Evolutionary conservation across 2,797 vertebrate genomes (phyloP).

Genomic region (Nasua narica): DNA sequence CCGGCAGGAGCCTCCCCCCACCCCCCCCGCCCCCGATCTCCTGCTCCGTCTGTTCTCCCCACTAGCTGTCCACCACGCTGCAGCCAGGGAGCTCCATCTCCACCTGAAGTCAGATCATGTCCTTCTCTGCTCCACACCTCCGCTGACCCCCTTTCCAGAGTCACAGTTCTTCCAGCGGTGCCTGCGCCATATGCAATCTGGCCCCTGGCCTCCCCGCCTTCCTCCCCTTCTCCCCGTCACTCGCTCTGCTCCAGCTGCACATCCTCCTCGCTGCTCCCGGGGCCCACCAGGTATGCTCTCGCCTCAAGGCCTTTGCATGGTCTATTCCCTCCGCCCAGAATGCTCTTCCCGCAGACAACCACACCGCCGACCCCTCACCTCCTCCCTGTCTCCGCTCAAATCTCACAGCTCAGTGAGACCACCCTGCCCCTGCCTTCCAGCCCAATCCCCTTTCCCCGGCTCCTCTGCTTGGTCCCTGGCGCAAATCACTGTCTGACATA

Average conservation of each 20-base stretch:
- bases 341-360: not conserved
- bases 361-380: not conserved
- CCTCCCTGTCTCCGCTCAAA: not conserved
- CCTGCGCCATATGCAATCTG: not conserved
- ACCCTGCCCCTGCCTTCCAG: not conserved
- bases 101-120: not conserved
- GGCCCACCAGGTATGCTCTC: not conserved
- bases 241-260: not conserved
- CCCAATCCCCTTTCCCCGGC: not conserved
- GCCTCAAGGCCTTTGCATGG: not conserved
- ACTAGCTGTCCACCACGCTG: not conserved
- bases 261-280: not conserved
- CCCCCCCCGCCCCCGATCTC: no score
- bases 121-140: not conserved
- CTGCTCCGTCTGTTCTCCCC: not conserved
- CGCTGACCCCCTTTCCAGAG: not conserved
- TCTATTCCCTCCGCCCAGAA: not conserved
- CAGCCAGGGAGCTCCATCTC: not conserved
- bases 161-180: not conserved
- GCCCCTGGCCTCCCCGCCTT: not conserved
- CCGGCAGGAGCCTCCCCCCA: not conserved
- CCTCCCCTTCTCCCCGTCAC: fast-evolving
- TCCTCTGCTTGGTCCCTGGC: not conserved
- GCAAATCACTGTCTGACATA: not conserved
- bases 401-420: not conserved